Conservation (phyloP, 2,113 vertebrate species). For the Gymnogyps californianus region DNA sequence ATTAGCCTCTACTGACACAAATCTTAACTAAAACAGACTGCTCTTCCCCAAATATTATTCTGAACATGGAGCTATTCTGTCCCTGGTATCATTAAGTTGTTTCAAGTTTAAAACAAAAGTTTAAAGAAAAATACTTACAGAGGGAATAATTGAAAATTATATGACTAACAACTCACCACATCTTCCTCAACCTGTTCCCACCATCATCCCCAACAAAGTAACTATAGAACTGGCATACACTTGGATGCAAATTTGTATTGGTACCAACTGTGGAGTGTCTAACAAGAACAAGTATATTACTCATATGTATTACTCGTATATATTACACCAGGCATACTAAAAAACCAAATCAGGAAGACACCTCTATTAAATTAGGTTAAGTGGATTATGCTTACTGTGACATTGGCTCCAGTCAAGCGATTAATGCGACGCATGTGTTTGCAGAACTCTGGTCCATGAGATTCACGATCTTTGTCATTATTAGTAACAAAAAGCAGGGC, state of each 20-base stretch:
- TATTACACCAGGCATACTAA: not conserved
- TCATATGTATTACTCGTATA: too few relatives aligned
- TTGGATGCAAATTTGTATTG: not conserved
- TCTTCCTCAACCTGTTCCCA: not conserved
- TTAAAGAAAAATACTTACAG: not conserved
- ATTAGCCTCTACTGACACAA: not conserved
- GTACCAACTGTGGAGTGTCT: not conserved
- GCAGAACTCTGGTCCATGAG: conserved; percentile 93
- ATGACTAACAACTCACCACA: not conserved
- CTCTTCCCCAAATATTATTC: not conserved
- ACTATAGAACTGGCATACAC: not conserved
- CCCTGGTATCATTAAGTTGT: not conserved
- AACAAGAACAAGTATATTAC: not conserved
- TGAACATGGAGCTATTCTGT: not conserved
- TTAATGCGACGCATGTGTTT: conserved; percentile 97
- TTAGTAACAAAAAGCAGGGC: conserved; percentile 95
- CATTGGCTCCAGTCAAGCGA: conserved; percentile 83
- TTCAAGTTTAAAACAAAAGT: not conserved
- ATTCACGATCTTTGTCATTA: conserved; percentile 88
- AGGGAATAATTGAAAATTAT: not conserved
- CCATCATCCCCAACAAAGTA: not conserved
- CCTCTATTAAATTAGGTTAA: not conserved
- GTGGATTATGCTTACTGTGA: conserved; percentile 77
- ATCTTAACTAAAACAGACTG: not conserved
- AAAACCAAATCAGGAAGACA: not conserved